phyloP scores from a whole-genome alignment of 37 sponge, comb jelly and placozoan species.

The Crambe crambe region DNA sequence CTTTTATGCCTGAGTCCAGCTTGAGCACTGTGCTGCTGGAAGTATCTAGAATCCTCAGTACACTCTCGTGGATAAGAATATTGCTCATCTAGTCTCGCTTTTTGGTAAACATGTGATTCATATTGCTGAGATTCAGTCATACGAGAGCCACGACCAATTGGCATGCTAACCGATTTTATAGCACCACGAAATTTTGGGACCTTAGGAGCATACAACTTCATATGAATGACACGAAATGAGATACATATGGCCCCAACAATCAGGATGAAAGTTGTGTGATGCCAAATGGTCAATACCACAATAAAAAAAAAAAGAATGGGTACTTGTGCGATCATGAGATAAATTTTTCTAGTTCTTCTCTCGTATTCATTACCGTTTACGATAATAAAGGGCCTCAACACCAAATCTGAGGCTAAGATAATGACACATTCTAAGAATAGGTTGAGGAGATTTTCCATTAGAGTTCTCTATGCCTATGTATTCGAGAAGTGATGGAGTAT shows the following conservation, averaged over 20 bases:
- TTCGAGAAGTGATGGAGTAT: too few relatives aligned
- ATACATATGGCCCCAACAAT: neutral
- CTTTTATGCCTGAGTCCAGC: neutral
- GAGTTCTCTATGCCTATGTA: too few relatives aligned
- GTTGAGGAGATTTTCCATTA: too few relatives aligned
- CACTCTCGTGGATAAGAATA: neutral
- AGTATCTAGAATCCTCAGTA: neutral
- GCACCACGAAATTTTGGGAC: neutral
- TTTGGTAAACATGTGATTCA: neutral
- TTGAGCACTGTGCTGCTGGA: neutral
- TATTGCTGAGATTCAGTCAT: too few relatives aligned
- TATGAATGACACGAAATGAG: neutral
- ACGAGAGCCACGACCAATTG: neutral
- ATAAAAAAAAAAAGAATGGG: neutral
- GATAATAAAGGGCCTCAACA: neutral
- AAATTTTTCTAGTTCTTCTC: neutral
- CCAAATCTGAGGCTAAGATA: slow-evolving; percentile 10
- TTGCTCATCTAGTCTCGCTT: neutral
- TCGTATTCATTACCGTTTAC: neutral
- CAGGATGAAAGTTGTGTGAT: slow-evolving; percentile 22
- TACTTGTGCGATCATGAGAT: slow-evolving; percentile 6
- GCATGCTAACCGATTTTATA: neutral
- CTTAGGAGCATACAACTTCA: neutral
- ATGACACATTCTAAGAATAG: neutral
- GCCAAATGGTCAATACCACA: neutral